Evolutionary conservation across 2,797 vertebrate genomes (phyloP).

Genomic region (Pseudotriccus pelzelni): DNA sequence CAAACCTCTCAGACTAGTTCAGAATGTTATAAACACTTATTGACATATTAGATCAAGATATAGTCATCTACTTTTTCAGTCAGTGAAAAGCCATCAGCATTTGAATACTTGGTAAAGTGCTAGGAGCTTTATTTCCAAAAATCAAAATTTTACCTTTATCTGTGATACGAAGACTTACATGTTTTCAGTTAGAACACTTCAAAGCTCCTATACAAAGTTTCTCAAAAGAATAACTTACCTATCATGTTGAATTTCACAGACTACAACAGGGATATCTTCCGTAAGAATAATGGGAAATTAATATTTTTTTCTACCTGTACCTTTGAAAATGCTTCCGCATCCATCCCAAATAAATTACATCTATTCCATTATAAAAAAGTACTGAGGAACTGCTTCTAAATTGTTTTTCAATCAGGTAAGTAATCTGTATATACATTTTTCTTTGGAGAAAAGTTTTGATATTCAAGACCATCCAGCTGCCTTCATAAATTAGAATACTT

Average conservation of each 20-base stretch:
- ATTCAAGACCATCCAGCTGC: background rate
- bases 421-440: background rate
- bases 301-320: background rate
- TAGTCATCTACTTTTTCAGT: background rate
- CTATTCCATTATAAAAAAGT: background rate
- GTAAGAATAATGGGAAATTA: background rate
- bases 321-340: background rate
- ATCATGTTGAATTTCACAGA: background rate
- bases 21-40: background rate
- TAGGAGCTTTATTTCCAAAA: background rate
- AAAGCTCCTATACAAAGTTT: background rate
- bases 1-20: background rate
- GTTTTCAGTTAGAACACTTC: background rate
- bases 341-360: background rate
- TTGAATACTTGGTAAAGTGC: background rate
- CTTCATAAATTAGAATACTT: background rate
- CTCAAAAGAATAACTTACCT: background rate
- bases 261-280: background rate
- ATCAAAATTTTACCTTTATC: background rate
- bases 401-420: background rate
- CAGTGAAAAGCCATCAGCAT: background rate
- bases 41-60: background rate
- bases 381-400: background rate
- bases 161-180: background rate
- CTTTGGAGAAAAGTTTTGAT: background rate